phyloP scores from a whole-genome alignment of 2,888 invertebrate genomes.

The Phortica magna region DNA sequence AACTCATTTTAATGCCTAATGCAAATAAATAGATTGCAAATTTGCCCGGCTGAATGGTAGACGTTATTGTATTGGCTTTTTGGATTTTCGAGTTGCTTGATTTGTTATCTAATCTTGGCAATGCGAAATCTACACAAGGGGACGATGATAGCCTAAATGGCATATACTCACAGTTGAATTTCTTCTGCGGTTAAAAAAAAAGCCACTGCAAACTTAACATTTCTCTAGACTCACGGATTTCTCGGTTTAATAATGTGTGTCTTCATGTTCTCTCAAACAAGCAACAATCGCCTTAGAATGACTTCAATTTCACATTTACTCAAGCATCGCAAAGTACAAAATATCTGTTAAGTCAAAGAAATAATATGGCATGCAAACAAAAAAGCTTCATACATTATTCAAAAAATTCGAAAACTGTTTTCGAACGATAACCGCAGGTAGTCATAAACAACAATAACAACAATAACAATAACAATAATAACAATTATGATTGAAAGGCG shows the following conservation, averaged over 20 bases:
- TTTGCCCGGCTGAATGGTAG: background rate
- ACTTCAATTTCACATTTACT: background rate
- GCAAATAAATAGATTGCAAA: conserved; percentile 68
- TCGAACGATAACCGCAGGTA: conserved; percentile 36
- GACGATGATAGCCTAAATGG: background rate
- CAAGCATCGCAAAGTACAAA: background rate
- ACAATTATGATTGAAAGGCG: conserved; percentile 68
- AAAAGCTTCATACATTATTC: conserved; percentile 25
- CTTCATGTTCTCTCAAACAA: background rate
- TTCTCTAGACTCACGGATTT: background rate
- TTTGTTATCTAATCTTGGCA: background rate
- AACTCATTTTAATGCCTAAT: conserved; percentile 45
- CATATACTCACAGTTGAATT: background rate
- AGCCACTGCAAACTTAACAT: background rate
- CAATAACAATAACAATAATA: conserved; percentile 66
- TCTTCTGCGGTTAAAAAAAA: background rate
- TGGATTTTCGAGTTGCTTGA: conserved; percentile 15
- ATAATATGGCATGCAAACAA: conserved; percentile 21
- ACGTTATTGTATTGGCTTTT: conserved; percentile 12
- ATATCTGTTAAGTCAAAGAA: conserved; percentile 16
- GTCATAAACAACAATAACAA: conserved; percentile 42
- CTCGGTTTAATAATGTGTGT: background rate
- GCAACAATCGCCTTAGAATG: conserved; percentile 1
- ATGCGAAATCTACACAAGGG: background rate
- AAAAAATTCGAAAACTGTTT: conserved; percentile 24